Conservation (phyloP, 1,140 invertebrate species). For the Drosophila kanapiae region DNA sequence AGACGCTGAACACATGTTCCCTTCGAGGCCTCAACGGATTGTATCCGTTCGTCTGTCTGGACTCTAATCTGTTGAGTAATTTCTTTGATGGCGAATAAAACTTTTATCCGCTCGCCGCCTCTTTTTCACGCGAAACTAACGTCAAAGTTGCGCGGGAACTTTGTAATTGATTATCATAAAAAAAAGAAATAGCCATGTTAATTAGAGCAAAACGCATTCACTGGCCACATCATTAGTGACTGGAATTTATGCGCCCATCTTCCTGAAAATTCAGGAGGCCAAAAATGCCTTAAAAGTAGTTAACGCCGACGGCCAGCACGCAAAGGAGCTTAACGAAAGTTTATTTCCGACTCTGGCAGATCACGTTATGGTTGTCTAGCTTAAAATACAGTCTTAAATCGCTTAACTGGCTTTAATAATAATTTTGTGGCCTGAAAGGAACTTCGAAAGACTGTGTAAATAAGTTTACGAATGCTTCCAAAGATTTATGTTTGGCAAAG, state of each 20-base stretch:
- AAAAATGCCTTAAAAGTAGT: slow-evolving; percentile 55
- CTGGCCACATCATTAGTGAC: slow-evolving; percentile 63
- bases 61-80: slow-evolving; percentile 47
- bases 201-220: slow-evolving; percentile 55
- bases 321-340: slow-evolving; percentile 20
- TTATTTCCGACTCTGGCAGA: slow-evolving; percentile 1
- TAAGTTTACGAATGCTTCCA: not conserved
- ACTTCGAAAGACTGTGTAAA: not conserved
- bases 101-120: slow-evolving; percentile 38
- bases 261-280: not conserved
- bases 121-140: slow-evolving; percentile 47
- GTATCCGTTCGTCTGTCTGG: slow-evolving; percentile 38
- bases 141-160: slow-evolving; percentile 57
- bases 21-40: slow-evolving; percentile 28
- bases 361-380: not conserved
- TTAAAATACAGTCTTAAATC: not conserved
- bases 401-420: not conserved
- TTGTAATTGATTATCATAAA: slow-evolving; percentile 79
- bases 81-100: slow-evolving; percentile 51
- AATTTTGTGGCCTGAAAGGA: not conserved
- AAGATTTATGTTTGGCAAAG: not conserved
- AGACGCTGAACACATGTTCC: slow-evolving; percentile 65
- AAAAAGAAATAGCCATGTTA: slow-evolving; percentile 70
- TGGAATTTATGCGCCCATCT: slow-evolving; percentile 38
- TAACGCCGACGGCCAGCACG: slow-evolving; percentile 25